phyloP scores from a whole-genome alignment of 2,113 vertebrate species.

The Cephalophus harveyi region DNA sequence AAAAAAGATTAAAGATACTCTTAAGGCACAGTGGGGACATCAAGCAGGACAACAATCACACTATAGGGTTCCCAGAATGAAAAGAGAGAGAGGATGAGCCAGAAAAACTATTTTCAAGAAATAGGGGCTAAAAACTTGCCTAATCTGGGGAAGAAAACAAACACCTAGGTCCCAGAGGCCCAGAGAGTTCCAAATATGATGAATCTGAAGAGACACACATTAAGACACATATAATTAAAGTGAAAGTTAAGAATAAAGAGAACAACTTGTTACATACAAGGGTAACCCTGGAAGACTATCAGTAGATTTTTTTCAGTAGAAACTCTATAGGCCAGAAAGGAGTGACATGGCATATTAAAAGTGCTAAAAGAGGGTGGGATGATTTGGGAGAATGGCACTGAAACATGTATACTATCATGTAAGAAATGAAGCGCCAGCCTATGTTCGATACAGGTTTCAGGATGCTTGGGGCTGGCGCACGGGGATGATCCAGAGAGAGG shows the following conservation, averaged over 20 bases:
- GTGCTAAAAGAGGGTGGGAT: background rate
- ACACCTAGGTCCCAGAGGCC: background rate
- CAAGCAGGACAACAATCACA: background rate
- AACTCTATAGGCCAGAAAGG: background rate
- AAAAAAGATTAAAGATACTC: background rate
- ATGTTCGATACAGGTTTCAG: no score
- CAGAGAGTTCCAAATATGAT: background rate
- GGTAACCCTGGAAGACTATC: background rate
- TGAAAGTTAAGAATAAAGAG: background rate
- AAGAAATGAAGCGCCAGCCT: no score
- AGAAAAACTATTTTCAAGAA: background rate
- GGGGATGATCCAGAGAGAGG: no score
- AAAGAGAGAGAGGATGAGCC: background rate
- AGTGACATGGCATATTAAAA: background rate
- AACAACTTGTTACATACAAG: background rate
- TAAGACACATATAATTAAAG: background rate
- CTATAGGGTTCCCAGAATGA: background rate
- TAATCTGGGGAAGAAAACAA: background rate
- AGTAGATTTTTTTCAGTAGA: background rate
- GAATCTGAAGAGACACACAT: background rate
- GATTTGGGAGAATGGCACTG: no score
- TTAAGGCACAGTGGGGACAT: background rate
- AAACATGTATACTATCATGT: no score
- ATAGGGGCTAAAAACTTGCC: background rate
- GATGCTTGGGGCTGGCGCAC: no score